These are phyloP conservation scores for Argyresthia albistria DNA, from an alignment of 2,888 invertebrate genomes.

Conservation along the genomic window DNA sequence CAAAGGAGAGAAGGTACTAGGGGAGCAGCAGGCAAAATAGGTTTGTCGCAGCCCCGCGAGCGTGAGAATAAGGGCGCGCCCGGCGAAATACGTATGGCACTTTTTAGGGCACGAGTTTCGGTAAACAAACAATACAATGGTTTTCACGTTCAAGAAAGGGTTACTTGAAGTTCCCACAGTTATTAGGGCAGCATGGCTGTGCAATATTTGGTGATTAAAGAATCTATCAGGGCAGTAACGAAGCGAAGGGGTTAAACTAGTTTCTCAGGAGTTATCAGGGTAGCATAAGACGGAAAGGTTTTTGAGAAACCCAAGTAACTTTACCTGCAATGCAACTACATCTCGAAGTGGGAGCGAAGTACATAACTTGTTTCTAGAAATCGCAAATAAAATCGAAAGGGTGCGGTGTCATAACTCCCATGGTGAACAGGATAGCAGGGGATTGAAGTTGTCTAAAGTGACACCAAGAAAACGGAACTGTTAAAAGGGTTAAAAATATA, in stretches of 20 bases:
- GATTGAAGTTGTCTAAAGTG: too few species aligned
- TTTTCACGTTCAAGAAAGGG: not conserved
- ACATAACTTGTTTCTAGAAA: too few species aligned
- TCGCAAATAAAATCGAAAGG: too few species aligned
- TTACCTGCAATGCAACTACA: not conserved
- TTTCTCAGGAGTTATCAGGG: constrained; percentile 17
- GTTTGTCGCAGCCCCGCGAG: constrained; percentile 7
- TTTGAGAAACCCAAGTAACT: not conserved
- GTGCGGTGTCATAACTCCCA: too few species aligned
- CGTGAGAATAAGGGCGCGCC: not conserved
- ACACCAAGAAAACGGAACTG: too few species aligned
- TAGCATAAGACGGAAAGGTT: constrained; percentile 9
- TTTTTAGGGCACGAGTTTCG: not conserved
- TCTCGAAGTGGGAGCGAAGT: too few species aligned
- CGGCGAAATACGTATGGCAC: not conserved
- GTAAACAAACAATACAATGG: not conserved
- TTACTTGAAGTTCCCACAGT: not conserved
- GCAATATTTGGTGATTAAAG: not conserved
- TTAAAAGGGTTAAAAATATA: too few species aligned
- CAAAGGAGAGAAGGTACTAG: constrained; percentile 35
- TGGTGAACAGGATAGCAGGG: too few species aligned
- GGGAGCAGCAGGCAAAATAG: constrained; percentile 35
- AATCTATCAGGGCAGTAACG: not conserved
- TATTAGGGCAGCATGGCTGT: constrained; percentile 1
- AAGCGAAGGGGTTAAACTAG: constrained; percentile 1